These are phyloP conservation scores for Silurus aristotelis DNA, from an alignment of 2,797 vertebrate genomes.

Conservation along the genomic window DNA sequence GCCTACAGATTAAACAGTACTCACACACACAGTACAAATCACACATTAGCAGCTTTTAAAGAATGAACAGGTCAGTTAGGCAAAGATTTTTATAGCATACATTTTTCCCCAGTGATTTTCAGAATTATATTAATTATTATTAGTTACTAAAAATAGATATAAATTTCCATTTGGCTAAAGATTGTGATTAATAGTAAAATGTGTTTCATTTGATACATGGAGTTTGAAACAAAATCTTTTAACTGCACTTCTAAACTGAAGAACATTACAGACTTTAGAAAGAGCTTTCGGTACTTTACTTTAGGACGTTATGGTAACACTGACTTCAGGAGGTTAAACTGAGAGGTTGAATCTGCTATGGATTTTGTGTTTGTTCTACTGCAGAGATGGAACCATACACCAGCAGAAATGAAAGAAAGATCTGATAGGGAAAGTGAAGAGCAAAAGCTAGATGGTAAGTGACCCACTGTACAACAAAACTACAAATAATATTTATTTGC, in stretches of 20 bases:
- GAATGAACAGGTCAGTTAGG: neutral
- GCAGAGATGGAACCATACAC: slow-evolving; percentile 26
- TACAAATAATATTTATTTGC: neutral
- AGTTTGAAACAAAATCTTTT: neutral
- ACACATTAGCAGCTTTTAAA: neutral
- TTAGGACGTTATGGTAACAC: neutral
- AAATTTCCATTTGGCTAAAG: neutral
- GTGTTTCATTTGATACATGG: neutral
- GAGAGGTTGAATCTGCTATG: neutral
- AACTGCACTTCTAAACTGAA: neutral
- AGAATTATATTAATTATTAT: neutral
- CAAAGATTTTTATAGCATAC: neutral
- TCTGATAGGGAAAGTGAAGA: slow-evolving; percentile 3
- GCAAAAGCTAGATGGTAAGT: slow-evolving; percentile 7
- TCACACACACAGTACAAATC: neutral
- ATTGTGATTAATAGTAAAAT: neutral
- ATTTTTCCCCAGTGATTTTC: neutral
- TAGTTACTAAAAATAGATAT: neutral
- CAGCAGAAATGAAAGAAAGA: slow-evolving; percentile 15
- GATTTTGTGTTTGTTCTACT: neutral
- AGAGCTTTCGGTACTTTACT: neutral
- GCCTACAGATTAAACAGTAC: neutral
- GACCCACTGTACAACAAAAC: neutral
- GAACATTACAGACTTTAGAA: neutral
- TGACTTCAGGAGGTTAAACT: neutral